A percentile compares a stretch with the other conserved stretches of the same genome.
Conservation (phyloP, 1,140 invertebrate genomes). For the Harpegnathos saltator region DNA sequence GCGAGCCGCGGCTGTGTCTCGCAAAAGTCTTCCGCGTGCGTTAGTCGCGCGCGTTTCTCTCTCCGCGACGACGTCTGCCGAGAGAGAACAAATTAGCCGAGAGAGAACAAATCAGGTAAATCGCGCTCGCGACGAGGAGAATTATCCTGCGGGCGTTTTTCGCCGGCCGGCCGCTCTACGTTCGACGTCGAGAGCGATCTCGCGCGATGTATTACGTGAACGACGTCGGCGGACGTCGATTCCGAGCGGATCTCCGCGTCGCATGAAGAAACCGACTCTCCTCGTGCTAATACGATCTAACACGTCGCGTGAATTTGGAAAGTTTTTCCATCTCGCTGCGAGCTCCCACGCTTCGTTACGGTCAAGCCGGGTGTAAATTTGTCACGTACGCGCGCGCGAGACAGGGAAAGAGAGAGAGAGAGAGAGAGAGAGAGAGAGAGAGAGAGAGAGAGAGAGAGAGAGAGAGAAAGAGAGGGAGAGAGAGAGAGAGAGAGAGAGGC, state of each 20-base stretch:
- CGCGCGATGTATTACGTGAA: too few relatives aligned
- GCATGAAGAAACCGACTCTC: not conserved
- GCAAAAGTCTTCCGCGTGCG: not conserved
- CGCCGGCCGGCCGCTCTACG: not conserved
- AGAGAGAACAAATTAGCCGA: conserved; percentile 27
- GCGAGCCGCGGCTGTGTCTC: conserved; percentile 15
- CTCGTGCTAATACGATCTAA: not conserved
- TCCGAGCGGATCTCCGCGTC: too few relatives aligned
- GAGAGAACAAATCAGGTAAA: not conserved
- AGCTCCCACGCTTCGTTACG: not conserved
- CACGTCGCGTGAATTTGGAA: not conserved
- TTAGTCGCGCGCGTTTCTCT: conserved; percentile 8
- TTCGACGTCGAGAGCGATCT: not conserved
- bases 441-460: not conserved
- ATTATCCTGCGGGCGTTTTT: conserved; percentile 22
- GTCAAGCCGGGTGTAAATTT: conserved; percentile 29
- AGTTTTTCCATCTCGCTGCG: not conserved
- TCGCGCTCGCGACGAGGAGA: not conserved
- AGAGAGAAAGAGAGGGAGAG: not conserved
- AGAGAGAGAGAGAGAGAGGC: not conserved
- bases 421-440: not conserved
- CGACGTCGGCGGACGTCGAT: too few relatives aligned
- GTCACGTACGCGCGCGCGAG: conserved; percentile 5
- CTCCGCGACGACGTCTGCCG: not conserved
- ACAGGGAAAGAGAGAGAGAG: not conserved